A percentile compares a stretch with the other conserved stretches of the same genome.
These are phyloP conservation scores for Lasioglossum malachurum DNA, from an alignment of 2,888 invertebrate species.

Conservation along the genomic window DNA sequence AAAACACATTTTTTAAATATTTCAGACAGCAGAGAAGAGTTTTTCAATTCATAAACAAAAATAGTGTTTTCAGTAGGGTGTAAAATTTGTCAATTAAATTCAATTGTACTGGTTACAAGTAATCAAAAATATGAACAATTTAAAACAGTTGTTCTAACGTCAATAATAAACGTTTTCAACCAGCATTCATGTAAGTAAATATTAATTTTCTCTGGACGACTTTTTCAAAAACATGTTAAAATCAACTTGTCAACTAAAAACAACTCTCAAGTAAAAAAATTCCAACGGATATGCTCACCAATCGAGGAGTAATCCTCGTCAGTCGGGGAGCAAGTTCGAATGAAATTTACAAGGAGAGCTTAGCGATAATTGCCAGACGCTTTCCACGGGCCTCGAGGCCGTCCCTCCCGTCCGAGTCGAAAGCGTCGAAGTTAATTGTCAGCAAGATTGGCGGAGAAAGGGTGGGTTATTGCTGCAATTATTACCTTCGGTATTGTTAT, in stretches of 20 bases:
- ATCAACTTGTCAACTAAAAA: too few species aligned
- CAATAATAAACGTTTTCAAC: too few species aligned
- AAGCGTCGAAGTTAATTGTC: slow-evolving; percentile 41
- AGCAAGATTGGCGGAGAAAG: slow-evolving; percentile 32
- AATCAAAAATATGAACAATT: too few species aligned
- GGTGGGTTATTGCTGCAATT: slow-evolving; percentile 57
- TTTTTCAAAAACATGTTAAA: background rate
- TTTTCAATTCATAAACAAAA: background rate
- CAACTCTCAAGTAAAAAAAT: too few species aligned
- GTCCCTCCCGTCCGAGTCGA: background rate
- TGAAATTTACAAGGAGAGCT: slow-evolving; percentile 5
- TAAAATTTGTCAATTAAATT: too few species aligned
- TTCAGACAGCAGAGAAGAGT: background rate
- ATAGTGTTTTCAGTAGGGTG: too few species aligned
- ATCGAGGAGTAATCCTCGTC: background rate
- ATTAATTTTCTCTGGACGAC: background rate
- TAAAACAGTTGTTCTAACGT: too few species aligned
- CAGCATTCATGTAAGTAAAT: background rate
- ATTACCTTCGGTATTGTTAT: slow-evolving; percentile 65
- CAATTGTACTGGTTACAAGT: too few species aligned
- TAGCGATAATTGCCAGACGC: background rate
- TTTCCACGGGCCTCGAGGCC: background rate
- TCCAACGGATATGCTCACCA: background rate
- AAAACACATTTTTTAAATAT: background rate
- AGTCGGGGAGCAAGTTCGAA: background rate